phyloP scores from a whole-genome alignment of 2,113 vertebrate species.

The Columbina picui region DNA sequence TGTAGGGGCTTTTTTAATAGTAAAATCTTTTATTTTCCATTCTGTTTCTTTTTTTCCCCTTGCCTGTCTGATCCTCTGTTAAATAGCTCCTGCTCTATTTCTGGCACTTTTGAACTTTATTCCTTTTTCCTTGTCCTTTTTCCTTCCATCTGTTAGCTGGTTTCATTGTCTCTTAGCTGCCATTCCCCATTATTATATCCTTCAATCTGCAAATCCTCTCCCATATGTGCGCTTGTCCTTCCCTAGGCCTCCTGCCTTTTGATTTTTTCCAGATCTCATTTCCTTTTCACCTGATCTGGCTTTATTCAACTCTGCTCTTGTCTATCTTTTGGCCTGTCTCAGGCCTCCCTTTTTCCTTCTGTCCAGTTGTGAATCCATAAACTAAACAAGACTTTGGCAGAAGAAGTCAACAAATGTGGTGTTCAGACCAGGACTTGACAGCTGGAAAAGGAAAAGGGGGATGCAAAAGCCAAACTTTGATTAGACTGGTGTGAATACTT shows the following conservation, averaged over 20 bases:
- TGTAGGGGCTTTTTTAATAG: background rate
- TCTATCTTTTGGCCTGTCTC: conserved; percentile 33
- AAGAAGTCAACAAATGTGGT: conserved; percentile 59
- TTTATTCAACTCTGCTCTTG: conserved; percentile 39
- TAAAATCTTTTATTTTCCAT: background rate
- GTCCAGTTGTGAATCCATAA: conserved; percentile 61
- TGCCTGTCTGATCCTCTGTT: background rate
- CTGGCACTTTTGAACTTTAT: conserved; percentile 40
- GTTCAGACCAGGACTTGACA: conserved; percentile 40
- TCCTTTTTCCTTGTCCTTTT: conserved; percentile 27
- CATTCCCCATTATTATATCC: conserved; percentile 18
- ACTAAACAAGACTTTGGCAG: conserved; percentile 61
- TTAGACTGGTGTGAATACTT: conserved; percentile 41
- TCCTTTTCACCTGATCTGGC: conserved; percentile 46
- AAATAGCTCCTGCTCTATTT: conserved; percentile 12
- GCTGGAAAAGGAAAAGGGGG: conserved; percentile 15
- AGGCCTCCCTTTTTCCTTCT: conserved; percentile 44
- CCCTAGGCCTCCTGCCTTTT: conserved; percentile 28
- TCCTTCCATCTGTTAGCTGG: conserved; percentile 32
- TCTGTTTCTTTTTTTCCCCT: background rate
- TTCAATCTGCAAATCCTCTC: conserved; percentile 48
- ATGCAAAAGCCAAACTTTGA: conserved; percentile 42
- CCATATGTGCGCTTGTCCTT: conserved; percentile 36
- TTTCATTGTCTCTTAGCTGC: conserved; percentile 55
- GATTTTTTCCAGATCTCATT: conserved; percentile 30